A percentile compares a stretch with the other conserved stretches of the same genome.
Conservation (phyloP, 1,140 invertebrate genomes). For the Elymnias hypermnestra region DNA sequence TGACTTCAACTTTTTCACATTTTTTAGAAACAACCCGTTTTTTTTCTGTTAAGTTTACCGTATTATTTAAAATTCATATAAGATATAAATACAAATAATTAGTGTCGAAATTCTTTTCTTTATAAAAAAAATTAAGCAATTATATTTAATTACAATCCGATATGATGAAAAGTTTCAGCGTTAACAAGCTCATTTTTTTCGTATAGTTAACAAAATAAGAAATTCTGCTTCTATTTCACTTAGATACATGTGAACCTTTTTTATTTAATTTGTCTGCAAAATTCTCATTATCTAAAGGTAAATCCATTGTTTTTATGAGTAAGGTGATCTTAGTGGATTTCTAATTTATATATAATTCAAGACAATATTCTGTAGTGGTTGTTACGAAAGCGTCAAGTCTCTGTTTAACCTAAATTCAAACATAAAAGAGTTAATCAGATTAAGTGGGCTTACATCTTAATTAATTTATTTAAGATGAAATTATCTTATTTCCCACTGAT, state of each 20-base stretch:
- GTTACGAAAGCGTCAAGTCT: constrained; percentile 35
- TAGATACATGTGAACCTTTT: background rate
- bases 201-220: background rate
- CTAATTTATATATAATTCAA: constrained; percentile 39
- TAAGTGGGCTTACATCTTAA: constrained; percentile 14
- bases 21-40: too few relatives aligned
- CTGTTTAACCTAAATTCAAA: constrained; percentile 22
- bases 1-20: too few relatives aligned
- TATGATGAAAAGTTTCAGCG: too few relatives aligned
- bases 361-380: constrained; percentile 37
- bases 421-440: constrained; percentile 15
- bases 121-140: too few relatives aligned
- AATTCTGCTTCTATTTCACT: background rate
- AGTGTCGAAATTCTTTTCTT: too few relatives aligned
- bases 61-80: too few relatives aligned
- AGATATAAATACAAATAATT: too few relatives aligned
- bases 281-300: constrained; percentile 68
- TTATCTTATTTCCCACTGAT: constrained; percentile 1
- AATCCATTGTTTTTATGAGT: constrained; percentile 54
- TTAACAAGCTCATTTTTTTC: background rate
- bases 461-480: constrained; percentile 8
- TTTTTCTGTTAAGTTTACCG: too few relatives aligned
- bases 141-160: too few relatives aligned
- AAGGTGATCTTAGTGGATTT: constrained; percentile 58
- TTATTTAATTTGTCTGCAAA: background rate